phyloP scores from a whole-genome alignment of 2,113 vertebrate genomes.

The Osmerus mordax region DNA sequence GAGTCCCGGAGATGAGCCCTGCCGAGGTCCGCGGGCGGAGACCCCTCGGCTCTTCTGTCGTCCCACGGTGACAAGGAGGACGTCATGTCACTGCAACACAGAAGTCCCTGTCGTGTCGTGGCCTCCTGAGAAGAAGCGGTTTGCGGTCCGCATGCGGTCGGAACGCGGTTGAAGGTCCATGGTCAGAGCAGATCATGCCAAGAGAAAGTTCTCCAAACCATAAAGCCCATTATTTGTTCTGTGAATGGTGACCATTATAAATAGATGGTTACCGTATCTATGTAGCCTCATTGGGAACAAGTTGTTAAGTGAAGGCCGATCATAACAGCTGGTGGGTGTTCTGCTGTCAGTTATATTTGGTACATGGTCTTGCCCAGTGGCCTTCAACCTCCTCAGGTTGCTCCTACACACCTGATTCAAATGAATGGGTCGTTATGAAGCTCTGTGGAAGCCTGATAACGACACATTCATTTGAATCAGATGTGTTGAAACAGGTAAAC shows the following conservation, averaged over 20 bases:
- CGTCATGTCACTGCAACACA: neutral
- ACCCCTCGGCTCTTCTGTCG: no score
- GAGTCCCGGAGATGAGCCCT: neutral
- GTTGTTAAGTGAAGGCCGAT: no score
- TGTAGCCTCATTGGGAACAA: no score
- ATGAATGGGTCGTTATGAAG: no score
- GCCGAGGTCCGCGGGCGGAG: no score
- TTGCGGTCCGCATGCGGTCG: neutral
- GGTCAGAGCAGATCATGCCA: neutral
- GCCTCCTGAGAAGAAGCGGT: neutral
- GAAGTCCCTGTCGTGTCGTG: neutral
- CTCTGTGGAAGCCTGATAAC: no score
- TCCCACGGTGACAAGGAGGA: slow-evolving; percentile 1
- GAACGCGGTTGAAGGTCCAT: neutral
- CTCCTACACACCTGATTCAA: no score
- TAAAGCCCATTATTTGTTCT: no score
- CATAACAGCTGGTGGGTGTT: neutral
- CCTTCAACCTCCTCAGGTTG: neutral
- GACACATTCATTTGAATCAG: neutral
- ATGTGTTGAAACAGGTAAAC: no score
- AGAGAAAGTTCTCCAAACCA: no score
- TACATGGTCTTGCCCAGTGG: neutral
- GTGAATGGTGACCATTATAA: no score
- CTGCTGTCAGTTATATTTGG: neutral
- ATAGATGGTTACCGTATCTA: no score